These are phyloP conservation scores for Sturnira hondurensis DNA, from an alignment of 2,113 vertebrate genomes.

Conservation along the genomic window DNA sequence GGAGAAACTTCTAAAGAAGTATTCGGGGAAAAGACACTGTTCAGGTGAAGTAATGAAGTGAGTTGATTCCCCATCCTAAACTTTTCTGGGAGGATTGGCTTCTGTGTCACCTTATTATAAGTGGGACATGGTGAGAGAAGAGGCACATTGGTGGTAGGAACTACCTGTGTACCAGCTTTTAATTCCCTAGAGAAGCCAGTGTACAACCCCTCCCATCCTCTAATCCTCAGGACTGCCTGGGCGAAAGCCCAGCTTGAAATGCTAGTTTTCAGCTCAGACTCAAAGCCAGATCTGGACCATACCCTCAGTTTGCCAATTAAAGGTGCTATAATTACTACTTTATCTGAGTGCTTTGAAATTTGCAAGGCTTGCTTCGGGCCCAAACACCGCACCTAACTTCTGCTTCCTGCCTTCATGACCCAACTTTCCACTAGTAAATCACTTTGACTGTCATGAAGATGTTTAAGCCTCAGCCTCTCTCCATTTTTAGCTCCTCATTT, in stretches of 20 bases:
- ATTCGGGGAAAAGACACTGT: background rate
- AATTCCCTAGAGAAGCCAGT: background rate
- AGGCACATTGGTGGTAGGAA: background rate
- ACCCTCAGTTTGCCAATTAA: background rate
- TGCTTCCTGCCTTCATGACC: background rate
- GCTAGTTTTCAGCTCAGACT: background rate
- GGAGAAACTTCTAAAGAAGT: background rate
- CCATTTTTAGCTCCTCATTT: background rate
- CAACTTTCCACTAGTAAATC: background rate
- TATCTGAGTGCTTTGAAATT: slow-evolving; percentile 31
- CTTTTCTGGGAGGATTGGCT: background rate
- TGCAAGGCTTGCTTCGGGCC: background rate
- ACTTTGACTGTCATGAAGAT: background rate
- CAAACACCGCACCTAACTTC: background rate
- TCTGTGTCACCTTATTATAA: background rate
- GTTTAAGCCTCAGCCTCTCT: background rate
- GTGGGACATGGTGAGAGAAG: background rate
- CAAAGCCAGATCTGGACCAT: background rate
- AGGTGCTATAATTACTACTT: background rate
- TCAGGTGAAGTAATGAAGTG: background rate
- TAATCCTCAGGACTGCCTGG: background rate
- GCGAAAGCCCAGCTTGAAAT: background rate
- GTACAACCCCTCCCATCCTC: background rate
- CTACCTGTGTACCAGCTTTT: background rate
- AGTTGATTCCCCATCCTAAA: background rate